These are phyloP conservation scores for Adelges cooleyi DNA, from an alignment of 1,140 invertebrate species.

Conservation along the genomic window DNA sequence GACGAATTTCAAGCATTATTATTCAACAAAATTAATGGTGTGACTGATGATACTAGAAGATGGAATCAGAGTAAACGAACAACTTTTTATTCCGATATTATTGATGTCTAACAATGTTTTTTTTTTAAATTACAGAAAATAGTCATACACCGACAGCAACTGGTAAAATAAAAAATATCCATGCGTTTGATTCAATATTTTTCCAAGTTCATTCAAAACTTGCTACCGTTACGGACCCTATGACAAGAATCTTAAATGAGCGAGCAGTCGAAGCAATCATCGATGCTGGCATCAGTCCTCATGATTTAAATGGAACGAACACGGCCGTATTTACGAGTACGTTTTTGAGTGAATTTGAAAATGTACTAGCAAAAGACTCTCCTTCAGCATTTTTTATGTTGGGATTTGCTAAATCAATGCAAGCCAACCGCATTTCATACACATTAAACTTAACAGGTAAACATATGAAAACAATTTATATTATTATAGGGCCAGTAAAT, in stretches of 20 bases:
- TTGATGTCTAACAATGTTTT: too few relatives aligned
- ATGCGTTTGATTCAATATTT: slow-evolving; percentile 32
- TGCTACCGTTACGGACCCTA: slow-evolving; percentile 30
- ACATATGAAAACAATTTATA: slow-evolving; percentile 14
- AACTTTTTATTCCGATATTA: too few relatives aligned
- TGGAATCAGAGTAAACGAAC: slow-evolving; percentile 6
- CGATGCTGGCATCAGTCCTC: slow-evolving; percentile 42
- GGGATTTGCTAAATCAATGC: slow-evolving; percentile 53
- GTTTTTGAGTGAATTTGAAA: slow-evolving; percentile 38
- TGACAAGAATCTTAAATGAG: slow-evolving; percentile 28
- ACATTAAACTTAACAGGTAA: slow-evolving; percentile 23
- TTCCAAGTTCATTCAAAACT: slow-evolving; percentile 34
- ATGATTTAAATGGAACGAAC: slow-evolving; percentile 41
- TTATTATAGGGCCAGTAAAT: too few relatives aligned
- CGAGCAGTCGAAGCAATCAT: slow-evolving; percentile 29
- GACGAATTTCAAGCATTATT: slow-evolving; percentile 49
- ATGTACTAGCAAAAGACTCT: slow-evolving; percentile 52
- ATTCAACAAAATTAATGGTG: slow-evolving; percentile 35
- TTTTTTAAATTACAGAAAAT: too few relatives aligned
- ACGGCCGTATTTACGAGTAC: slow-evolving; percentile 47
- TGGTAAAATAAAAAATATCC: slow-evolving; percentile 9
- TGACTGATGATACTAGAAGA: slow-evolving; percentile 21
- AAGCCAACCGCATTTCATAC: slow-evolving; percentile 47
- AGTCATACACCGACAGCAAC: neutral
- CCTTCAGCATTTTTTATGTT: slow-evolving; percentile 46